Base-by-base conservation (phyloP, 2,113 vertebrate species). In the Dasyornis broadbenti region DNA sequence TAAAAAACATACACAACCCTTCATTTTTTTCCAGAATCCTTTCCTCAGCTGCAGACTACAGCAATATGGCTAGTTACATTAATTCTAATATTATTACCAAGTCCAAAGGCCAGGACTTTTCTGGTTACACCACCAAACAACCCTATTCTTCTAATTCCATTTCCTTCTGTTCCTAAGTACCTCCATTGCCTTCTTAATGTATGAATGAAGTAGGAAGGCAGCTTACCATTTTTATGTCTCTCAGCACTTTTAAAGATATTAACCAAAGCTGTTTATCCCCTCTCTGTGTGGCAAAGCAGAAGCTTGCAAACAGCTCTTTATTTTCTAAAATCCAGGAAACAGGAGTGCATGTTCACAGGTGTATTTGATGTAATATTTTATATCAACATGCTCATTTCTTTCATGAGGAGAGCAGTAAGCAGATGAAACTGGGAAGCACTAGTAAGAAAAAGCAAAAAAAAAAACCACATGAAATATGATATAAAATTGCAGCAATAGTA, bases 401-500 rank as follows among this genome's bases (percentile, higher is more conserved):
- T 97, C 95, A 94, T 69, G 68, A 96, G 82, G 35, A 76, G 88
- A 81, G 50, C 44, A 92, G 42, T 40, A 87, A 59, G 47, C 69
- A 96, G 95, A 90, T 86, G 78, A 96, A 97, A 93, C 85, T 90
- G 56, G 92, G 50, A 97, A 97, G 80, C 88, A 82, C 86, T 82
- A 96, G 52, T 59, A 77, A 96, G 90, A 87, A 81, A 49, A 2
- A 86, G 53, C 12, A 50, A 91, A 94, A 73, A 95, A 95, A 95
- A 42, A 45, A 5, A 22, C 5, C 22, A 53, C 61, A 94, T 97
- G 86, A 95, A 97, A 96, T 97, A 91, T 50, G 82, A 92, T 86
- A 91, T 56, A 89, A 96, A 97, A 97, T 85, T 94, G 66, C 79
- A 96, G 93, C 93, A 87, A 90, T 92, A 93, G 66, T 97, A 97